phyloP scores from a whole-genome alignment of 2,797 vertebrate genomes.

The Sebastes trivittatus region DNA sequence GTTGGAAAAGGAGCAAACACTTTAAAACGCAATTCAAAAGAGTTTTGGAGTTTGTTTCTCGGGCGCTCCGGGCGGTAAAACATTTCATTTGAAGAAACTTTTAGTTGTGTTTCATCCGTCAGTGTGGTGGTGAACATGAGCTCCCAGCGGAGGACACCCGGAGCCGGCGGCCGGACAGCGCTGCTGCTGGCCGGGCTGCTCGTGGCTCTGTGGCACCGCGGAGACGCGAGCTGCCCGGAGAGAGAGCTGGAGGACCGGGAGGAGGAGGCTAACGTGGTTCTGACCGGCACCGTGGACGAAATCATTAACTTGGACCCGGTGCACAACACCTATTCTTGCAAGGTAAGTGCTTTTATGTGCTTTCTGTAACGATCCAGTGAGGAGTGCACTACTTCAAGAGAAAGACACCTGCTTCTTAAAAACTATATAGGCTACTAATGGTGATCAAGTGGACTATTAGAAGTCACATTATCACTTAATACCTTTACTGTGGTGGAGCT shows the following conservation, averaged over 20 bases:
- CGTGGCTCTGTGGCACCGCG: constrained; percentile 72
- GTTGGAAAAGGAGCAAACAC: constrained; percentile 29
- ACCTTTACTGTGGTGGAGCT: background rate
- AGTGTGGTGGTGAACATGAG: constrained; percentile 73
- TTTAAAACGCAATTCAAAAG: constrained; percentile 4
- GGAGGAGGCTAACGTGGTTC: constrained; percentile 94
- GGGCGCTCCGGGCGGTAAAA: background rate
- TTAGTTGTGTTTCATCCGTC: constrained; percentile 28
- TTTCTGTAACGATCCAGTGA: background rate
- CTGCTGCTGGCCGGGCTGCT: constrained; percentile 71
- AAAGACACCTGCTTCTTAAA: constrained; percentile 59
- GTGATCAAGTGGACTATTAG: background rate
- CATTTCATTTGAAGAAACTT: constrained; percentile 40
- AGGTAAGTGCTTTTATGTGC: constrained; percentile 81
- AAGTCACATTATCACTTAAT: background rate
- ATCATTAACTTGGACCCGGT: constrained; percentile 97
- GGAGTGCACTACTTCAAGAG: background rate
- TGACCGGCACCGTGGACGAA: constrained; percentile 97
- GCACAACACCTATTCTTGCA: constrained; percentile 96
- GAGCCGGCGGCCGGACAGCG: constrained; percentile 67
- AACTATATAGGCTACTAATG: background rate
- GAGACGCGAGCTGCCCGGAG: constrained; percentile 88
- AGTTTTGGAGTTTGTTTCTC: constrained; percentile 45
- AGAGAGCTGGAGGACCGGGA: constrained; percentile 90
- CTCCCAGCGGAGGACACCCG: constrained; percentile 62